Conservation (phyloP, 2,113 vertebrate genomes). For the Callaeas wilsoni region DNA sequence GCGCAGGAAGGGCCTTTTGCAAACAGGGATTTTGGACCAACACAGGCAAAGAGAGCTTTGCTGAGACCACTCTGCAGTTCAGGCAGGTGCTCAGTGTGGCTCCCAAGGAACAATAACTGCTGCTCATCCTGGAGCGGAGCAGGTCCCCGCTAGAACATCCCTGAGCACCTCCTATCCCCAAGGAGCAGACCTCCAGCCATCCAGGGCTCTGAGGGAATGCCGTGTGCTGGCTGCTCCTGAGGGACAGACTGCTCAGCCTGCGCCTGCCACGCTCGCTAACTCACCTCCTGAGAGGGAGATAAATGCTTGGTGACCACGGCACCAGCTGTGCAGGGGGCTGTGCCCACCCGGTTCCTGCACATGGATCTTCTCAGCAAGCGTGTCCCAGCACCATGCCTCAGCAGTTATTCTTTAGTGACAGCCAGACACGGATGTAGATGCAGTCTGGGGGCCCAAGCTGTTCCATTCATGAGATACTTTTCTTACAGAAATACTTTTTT, state of each 20-base stretch:
- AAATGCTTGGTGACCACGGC: not conserved
- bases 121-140: not conserved
- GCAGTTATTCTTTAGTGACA: not conserved
- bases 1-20: not conserved
- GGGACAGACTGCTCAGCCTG: not conserved
- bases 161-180: not conserved
- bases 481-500: not conserved
- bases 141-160: not conserved
- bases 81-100: fast-evolving
- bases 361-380: not conserved
- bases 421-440: not conserved
- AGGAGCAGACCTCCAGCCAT: not conserved
- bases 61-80: not conserved
- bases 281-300: not conserved
- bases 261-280: not conserved
- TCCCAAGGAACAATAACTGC: not conserved
- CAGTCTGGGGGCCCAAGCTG: not conserved
- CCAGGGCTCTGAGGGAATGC: not conserved
- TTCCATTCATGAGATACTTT: not conserved
- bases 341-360: not conserved
- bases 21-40: not conserved
- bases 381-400: not conserved
- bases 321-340: fast-evolving
- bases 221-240: fast-evolving
- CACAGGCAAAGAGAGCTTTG: not conserved